Evolutionary conservation across 2,888 invertebrate species (phyloP), one percentile per base, ranked within the genome.

Genomic region (Xestia xanthographa): DNA sequence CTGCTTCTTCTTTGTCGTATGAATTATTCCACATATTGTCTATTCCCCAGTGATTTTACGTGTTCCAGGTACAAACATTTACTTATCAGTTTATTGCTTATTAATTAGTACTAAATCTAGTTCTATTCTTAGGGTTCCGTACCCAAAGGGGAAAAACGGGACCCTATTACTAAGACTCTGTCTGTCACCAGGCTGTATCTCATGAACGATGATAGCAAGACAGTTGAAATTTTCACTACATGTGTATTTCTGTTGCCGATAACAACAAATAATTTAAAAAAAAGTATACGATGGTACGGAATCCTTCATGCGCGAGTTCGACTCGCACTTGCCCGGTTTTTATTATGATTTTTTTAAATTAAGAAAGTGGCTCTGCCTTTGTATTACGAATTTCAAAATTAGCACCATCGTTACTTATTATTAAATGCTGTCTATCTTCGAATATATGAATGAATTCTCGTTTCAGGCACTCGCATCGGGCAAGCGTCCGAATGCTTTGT

Each of bases 401-500:
- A 17, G 22, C 22, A 43, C 12, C 14, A 26, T 4, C 11, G 8
- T 43, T 8, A n/a, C 0, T 68, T 43, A 22, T 22, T 43, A 9
- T n/a, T 22, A 17, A 65, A 50, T 22, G 26, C 17, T 14, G 11
- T 17, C 1, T 48, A 34, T 78, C n/a, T 45, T 62, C 20, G 26
- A 66, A 45, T 79, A 41, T n/a, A 78, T 53, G 62, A 34, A 72
- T n/a, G 12, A 58, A 45, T 71, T 71, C 41, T 53, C 67, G 87
- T 95, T 97, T 43, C 94, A 99, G 99, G 99, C 77, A 99, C 99
- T 73, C 98, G 99, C 89, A 98, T 99, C 93, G 99, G 99, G 38
- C 99, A 99, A 96, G 99, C 99, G 62, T 99, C 99, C 58, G 99
- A 99, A 97, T 99, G 99, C 96, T 99, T 99, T 96, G 99, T 99